A percentile compares a stretch with the other conserved stretches of the same genome.
These are phyloP conservation scores for Sylvia atricapilla DNA, from an alignment of 2,113 vertebrate species.

Conservation along the genomic window DNA sequence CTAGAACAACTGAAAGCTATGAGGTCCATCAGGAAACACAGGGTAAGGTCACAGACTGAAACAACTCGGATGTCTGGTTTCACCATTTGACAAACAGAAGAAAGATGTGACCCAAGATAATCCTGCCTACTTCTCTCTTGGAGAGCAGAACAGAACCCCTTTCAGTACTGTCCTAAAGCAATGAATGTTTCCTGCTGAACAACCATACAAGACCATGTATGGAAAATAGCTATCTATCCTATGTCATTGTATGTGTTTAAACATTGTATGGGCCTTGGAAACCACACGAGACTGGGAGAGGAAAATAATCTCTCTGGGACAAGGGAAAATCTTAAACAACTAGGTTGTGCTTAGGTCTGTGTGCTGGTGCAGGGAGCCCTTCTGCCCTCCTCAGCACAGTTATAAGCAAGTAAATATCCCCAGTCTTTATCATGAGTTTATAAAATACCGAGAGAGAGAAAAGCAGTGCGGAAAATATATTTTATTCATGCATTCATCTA, in stretches of 20 bases:
- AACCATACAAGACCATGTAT: constrained; percentile 11
- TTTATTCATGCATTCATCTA: constrained; percentile 17
- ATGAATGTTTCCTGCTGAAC: constrained; percentile 6
- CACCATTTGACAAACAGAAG: constrained; percentile 21
- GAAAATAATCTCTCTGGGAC: constrained; percentile 19
- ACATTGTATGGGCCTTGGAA: constrained; percentile 10
- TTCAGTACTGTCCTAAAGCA: constrained; percentile 19
- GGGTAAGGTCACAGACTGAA: constrained; percentile 30
- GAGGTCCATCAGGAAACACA: background rate
- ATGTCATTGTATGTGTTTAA: constrained; percentile 58
- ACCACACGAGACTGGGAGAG: background rate
- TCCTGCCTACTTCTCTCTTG: background rate
- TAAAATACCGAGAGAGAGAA: background rate
- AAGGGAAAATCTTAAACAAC: background rate
- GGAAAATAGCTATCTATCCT: constrained; percentile 51
- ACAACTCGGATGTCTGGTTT: constrained; percentile 49
- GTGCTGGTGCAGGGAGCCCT: background rate
- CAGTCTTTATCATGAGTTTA: background rate
- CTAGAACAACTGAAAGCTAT: constrained; percentile 17
- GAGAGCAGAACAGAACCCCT: constrained; percentile 1
- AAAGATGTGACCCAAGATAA: constrained; percentile 56
- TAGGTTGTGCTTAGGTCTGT: background rate
- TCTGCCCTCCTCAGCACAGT: background rate
- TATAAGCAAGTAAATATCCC: background rate
- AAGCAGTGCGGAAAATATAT: background rate